phyloP scores from a whole-genome alignment of 2,113 vertebrate species.

The Fregata magnificens region DNA sequence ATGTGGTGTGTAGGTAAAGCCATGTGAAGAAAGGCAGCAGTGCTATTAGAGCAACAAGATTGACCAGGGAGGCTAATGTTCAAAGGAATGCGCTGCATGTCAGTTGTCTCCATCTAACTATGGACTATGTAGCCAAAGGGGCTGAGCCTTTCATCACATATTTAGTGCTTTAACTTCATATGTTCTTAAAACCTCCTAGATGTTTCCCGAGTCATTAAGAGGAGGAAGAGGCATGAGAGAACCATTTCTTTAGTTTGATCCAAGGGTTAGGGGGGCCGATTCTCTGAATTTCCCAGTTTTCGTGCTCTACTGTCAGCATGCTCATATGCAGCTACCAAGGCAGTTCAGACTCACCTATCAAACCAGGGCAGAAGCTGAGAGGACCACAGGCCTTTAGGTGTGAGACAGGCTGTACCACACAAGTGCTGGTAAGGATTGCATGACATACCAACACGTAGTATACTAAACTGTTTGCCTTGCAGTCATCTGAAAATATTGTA shows the following conservation, averaged over 20 bases:
- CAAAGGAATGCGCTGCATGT: background rate
- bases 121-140: background rate
- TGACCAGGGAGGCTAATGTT: background rate
- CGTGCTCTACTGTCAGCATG: too few relatives aligned
- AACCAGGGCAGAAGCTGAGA: background rate
- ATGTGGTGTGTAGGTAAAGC: background rate
- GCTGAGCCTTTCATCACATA: background rate
- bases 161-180: background rate
- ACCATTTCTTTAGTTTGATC: background rate
- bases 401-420: background rate
- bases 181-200: background rate
- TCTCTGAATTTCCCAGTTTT: background rate
- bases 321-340: background rate
- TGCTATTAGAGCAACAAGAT: background rate
- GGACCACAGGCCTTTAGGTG: background rate
- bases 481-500: background rate
- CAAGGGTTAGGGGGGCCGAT: too few relatives aligned
- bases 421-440: background rate
- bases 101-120: background rate
- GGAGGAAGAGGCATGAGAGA: background rate
- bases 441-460: background rate
- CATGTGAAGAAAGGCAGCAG: background rate
- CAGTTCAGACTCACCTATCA: background rate
- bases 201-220: background rate
- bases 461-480: background rate